phyloP scores from a whole-genome alignment of 2,797 vertebrate genomes.

The Xiphophorus birchmanni region DNA sequence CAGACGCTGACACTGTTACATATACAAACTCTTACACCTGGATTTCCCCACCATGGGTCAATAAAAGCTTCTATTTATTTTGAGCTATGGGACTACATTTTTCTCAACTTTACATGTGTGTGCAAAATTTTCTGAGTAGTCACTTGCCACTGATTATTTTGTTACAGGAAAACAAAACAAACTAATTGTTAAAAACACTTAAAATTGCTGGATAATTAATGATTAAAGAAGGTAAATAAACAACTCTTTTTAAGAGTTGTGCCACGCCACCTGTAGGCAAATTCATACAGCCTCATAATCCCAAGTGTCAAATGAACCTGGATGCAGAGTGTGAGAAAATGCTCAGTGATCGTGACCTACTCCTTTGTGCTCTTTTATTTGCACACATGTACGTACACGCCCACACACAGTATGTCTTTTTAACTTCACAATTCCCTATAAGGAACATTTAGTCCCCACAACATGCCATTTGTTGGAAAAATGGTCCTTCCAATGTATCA shows the following conservation, averaged over 20 bases:
- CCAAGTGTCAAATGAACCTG: slow-evolving; percentile 59
- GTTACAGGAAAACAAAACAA: not conserved
- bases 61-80: not conserved
- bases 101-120: not conserved
- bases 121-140: slow-evolving; percentile 38
- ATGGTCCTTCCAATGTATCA: no score
- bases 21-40: not conserved
- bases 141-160: slow-evolving; percentile 37
- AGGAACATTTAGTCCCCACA: no score
- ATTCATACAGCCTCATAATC: slow-evolving; percentile 51
- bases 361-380: slow-evolving; percentile 31
- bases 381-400: slow-evolving; percentile 6
- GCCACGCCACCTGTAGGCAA: slow-evolving; percentile 19
- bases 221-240: slow-evolving; percentile 19
- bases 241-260: slow-evolving; percentile 7
- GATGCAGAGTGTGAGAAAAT: slow-evolving; percentile 65
- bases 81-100: not conserved
- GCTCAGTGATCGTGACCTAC: slow-evolving; percentile 43
- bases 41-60: not conserved
- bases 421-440: no score
- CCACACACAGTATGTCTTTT: not conserved
- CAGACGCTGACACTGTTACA: not conserved
- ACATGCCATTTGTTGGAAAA: no score
- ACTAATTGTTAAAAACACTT: slow-evolving; percentile 12
- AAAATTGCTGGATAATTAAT: slow-evolving; percentile 19